Conservation (phyloP, 2,888 invertebrate genomes). For the Epinotia bilunana region DNA sequence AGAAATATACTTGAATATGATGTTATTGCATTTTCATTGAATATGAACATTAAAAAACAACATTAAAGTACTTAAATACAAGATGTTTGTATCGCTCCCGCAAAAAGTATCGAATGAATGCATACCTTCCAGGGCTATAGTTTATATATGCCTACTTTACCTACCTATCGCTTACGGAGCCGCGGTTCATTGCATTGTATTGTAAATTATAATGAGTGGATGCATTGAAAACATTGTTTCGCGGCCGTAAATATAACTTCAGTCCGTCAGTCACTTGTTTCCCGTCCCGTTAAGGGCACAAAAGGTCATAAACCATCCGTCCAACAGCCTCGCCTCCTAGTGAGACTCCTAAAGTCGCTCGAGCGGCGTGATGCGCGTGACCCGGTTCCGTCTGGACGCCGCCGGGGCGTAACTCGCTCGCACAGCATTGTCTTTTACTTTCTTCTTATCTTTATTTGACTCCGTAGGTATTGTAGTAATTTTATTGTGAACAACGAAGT, state of each 20-base stretch:
- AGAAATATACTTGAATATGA: no score
- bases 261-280: constrained; percentile 9
- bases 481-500: constrained; percentile 33
- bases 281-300: constrained; percentile 6
- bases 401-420: constrained; percentile 45
- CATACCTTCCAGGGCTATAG: no score
- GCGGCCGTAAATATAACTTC: not conserved
- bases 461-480: no score
- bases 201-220: not conserved
- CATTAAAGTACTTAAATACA: no score
- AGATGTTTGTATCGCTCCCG: no score
- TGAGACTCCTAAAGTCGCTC: constrained; percentile 27
- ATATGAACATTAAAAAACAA: no score
- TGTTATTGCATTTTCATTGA: no score
- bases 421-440: constrained; percentile 59
- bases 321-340: constrained; percentile 10
- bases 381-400: constrained; percentile 53
- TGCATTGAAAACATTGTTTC: not conserved
- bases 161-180: no score
- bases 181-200: not conserved
- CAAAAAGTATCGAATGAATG: no score
- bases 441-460: constrained; percentile 69
- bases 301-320: constrained; percentile 25
- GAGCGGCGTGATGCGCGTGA: constrained; percentile 43
- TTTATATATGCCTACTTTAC: no score